phyloP scores from a whole-genome alignment of 2,113 vertebrate species.

The Talpa occidentalis region DNA sequence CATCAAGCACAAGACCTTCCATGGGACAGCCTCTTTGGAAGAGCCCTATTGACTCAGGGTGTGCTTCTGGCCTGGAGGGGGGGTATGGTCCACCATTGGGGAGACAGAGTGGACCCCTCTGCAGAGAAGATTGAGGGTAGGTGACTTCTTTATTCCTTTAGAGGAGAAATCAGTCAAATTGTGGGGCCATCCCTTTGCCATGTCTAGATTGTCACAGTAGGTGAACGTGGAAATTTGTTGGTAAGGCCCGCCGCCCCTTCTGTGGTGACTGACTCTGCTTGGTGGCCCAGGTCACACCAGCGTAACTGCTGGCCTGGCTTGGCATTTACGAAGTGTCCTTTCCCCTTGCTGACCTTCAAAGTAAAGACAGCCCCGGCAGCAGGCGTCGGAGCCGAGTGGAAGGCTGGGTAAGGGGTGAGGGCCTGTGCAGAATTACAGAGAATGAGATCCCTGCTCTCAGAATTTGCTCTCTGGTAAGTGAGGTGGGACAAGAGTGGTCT shows the following conservation, averaged over 20 bases:
- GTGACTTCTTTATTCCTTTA: neutral
- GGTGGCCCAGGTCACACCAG: neutral
- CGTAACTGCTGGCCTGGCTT: neutral
- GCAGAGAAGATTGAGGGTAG: neutral
- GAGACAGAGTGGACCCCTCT: neutral
- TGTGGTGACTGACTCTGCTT: neutral
- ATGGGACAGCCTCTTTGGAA: neutral
- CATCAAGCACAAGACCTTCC: neutral
- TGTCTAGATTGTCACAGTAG: neutral
- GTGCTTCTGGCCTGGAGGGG: neutral
- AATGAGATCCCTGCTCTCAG: neutral
- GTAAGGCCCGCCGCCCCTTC: neutral
- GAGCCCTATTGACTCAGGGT: neutral
- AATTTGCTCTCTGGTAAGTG: conserved; percentile 53
- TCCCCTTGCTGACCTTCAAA: neutral
- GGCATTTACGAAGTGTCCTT: neutral
- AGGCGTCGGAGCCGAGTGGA: neutral
- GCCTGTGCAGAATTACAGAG: neutral
- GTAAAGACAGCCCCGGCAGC: neutral
- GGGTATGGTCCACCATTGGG: neutral
- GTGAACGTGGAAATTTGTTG: neutral
- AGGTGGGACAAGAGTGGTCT: neutral
- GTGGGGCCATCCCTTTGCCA: neutral
- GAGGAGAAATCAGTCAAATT: neutral
- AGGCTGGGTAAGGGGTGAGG: neutral